These are phyloP conservation scores for Seira sanloemensis DNA, from an alignment of 2,888 invertebrate genomes.

Conservation along the genomic window DNA sequence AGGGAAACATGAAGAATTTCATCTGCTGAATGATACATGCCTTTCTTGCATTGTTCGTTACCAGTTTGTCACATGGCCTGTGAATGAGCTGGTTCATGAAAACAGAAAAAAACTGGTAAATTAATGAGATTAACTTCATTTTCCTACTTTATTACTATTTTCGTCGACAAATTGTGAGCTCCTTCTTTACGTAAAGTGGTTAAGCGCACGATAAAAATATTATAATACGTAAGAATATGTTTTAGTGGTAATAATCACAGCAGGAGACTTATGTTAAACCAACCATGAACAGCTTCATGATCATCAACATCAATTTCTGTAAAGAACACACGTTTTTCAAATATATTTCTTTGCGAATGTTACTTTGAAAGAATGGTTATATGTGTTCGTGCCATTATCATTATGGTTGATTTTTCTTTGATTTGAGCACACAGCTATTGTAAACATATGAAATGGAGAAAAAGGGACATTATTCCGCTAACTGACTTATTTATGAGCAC, in stretches of 20 bases:
- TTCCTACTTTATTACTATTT: neutral
- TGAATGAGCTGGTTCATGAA: neutral
- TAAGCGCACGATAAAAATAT: neutral
- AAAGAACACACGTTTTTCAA: constrained; percentile 37
- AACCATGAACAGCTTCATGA: constrained; percentile 9
- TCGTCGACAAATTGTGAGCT: neutral
- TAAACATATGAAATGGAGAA: neutral
- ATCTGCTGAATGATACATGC: too few relatives aligned
- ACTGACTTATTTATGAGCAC: neutral
- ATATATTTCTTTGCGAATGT: constrained; percentile 21
- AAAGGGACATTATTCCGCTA: neutral
- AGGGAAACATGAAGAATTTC: too few relatives aligned
- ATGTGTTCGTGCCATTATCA: neutral
- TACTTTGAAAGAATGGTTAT: neutral
- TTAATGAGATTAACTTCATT: neutral
- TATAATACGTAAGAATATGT: neutral
- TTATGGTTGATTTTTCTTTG: neutral
- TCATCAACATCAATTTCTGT: constrained; percentile 21
- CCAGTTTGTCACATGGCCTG: too few relatives aligned
- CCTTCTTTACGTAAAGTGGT: neutral
- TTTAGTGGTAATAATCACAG: constrained; percentile 43
- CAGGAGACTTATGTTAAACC: constrained; percentile 44
- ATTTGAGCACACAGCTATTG: neutral
- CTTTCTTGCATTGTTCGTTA: too few relatives aligned
- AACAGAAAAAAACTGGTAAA: neutral